phyloP scores from a whole-genome alignment of 2,113 vertebrate species.

The Tenebrosternarchus preto region DNA sequence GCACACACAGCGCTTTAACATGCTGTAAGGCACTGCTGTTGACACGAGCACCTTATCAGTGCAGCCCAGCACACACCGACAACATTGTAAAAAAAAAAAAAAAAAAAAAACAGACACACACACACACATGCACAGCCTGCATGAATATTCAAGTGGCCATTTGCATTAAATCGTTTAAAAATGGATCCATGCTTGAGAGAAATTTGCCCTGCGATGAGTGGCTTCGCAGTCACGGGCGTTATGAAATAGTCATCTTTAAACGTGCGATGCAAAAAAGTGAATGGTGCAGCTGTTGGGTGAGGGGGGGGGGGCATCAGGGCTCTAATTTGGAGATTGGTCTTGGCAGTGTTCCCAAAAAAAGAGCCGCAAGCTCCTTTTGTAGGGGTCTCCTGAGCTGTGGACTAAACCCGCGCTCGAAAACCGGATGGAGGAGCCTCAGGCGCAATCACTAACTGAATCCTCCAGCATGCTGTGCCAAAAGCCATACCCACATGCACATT shows the following conservation, averaged over 20 bases:
- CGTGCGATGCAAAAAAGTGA: conserved; percentile 33
- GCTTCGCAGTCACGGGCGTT: conserved; percentile 44
- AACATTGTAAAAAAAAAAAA: conserved; percentile 25
- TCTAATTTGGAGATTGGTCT: conserved; percentile 53
- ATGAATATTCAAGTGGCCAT: conserved; percentile 54
- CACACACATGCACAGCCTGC: conserved; percentile 21
- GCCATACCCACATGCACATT: conserved; percentile 15
- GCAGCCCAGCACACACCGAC: conserved; percentile 35
- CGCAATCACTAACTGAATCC: conserved; percentile 37
- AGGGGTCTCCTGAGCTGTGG: conserved; percentile 42
- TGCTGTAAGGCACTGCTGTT: conserved; percentile 40
- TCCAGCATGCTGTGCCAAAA: conserved; percentile 31
- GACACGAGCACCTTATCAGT: conserved; percentile 52
- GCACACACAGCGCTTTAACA: conserved; percentile 21
- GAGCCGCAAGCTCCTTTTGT: conserved; percentile 31
- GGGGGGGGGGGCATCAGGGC: conserved; percentile 33
- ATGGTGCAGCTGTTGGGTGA: conserved; percentile 53
- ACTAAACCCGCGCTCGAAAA: conserved; percentile 40
- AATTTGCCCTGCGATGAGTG: conserved; percentile 29
- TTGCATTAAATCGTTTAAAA: conserved; percentile 51
- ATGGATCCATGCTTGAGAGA: conserved; percentile 41
- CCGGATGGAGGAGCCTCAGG: conserved; percentile 42
- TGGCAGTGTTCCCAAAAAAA: conserved; percentile 46
- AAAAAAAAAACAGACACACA: too few species aligned
- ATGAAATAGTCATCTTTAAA: conserved; percentile 16